Base-by-base conservation (phyloP, 2,113 vertebrate genomes). In the Excalfactoria chinensis region DNA sequence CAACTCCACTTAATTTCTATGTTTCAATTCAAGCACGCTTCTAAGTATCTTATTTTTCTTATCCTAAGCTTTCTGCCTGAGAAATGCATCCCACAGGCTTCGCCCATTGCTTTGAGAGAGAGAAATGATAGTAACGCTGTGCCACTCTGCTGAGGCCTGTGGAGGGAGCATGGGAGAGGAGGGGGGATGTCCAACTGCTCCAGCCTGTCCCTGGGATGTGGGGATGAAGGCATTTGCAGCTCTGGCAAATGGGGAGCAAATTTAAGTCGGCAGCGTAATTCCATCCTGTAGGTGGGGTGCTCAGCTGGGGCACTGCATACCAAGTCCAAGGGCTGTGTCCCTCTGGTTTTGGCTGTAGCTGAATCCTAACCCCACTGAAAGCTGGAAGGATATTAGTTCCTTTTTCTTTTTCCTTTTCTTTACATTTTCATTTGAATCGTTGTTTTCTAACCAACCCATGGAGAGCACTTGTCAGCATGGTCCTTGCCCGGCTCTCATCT, bases 401-500 rank as follows among this genome's bases (percentile, higher is more conserved):
- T 69, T 51, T 51, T 49, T 14, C 8, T 18, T 35, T 51, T 51
- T 28, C 15, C 17, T 21, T 28, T 7, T 49, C 12, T 30, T 35
- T 43, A 35, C 9, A n/a, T 20, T 56, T 22, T 25, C 56, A 19
- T 34, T 55, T 19, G 16, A 78, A 68, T 15, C 25, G 12, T 1
- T 78, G 37, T 62, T 94, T 91, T 91, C 20, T 62, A 66, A 32
- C n/a, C 0, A 0, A 40, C 6, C 44, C 32, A 53, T 5, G 37
- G 26, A 46, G 49, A 68, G 78, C 13, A 14, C 3, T 90, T 79
- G 84, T 37, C 28, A n/a, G 34, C 56, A 48, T 16, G 75, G 84
- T 60, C 80, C 73, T 78, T 68, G 49, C 58, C 73, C 46, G 53
- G 77, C 69, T 90, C 91, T 88, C 80, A 75, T 64, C 62, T 56